Evolutionary conservation across 2,113 vertebrate species (phyloP), one percentile per base, ranked within the genome.

Genomic region (Mobula hypostoma): DNA sequence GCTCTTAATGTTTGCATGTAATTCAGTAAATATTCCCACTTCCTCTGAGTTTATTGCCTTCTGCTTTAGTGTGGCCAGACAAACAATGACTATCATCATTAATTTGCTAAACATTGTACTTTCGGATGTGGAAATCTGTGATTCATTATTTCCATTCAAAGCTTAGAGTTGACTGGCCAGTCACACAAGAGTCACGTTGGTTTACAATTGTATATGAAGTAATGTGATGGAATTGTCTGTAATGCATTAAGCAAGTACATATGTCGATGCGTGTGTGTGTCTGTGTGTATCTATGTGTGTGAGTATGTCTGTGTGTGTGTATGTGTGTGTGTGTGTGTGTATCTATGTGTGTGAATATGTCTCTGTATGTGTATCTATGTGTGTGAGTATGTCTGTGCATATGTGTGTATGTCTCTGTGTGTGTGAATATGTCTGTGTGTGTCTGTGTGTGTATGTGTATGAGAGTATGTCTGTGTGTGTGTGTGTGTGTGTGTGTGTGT

Each of bases 11-110:
- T 5, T 88, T 11, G 21, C 9, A 74, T 74, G 90, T 93, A 93
- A 93, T 40, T 93, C 19, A 74, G 24, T 36, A 93, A 93, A 70
- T 56, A 74, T 40, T 36, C 6, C 68, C 24, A 36, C 58, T 70
- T 72, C 24, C 68, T 72, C 68, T 40, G 21, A 93, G 8, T 40
- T 12, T 93, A 48, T 36, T 19, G 14, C n/a, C 7, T 74, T 36
- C 68, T n/a, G 29, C 90, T 93, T 93, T 93, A 48, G 48, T 93
- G 66, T 74, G 90, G 68, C 7, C 36, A 93, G 90, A 93, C 36
- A 74, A 1, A 74, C 36, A 93, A 74, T 92, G 88, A 92, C 63
- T 70, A 92, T 93, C 36, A 72, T 74, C 36, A 48, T 36, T 74
- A 72, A 93, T 93, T 93, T 5, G 68, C 2, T 48, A 93, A 93